Evolutionary conservation across 2,113 vertebrate genomes (phyloP), one percentile per base, ranked within the genome.

Genomic region (Paraplagusia blochii): DNA sequence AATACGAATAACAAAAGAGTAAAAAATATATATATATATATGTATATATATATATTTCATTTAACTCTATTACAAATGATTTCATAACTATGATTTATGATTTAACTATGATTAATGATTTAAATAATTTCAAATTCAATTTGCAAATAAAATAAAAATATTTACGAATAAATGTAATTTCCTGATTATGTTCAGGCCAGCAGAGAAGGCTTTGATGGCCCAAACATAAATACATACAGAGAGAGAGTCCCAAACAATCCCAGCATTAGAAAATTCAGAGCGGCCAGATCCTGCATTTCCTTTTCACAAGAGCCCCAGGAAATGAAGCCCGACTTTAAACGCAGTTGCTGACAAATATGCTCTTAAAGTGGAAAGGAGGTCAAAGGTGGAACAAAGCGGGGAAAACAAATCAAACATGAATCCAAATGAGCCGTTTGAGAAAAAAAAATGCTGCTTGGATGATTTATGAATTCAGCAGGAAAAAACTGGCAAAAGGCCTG

Each of bases 371-470:
- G 67, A 69, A 49, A 9, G 35, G 42, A 56, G 72, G 74, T 81
- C 72, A 83, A 73, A 75, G 8, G 34, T 40, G 50, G 60, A 74
- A 69, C 71, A 74, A 70, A 77, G 60, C 55, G 43, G 22, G 22
- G 44, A 60, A 79, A 79, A 65, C 63, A 74, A 75, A 81, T 79
- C 64, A 70, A 66, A 68, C 65, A 75, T 66, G 72, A 80, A 81
- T 76, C 59, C 66, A 75, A 82, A 79, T 71, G 55, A 78, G 59
- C 64, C 69, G 15, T 79, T 63, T 65, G 63, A 50, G 66, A 55
- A n/a, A 29, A 6, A 29, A 43, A 85, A 79, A 69, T 55, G 72
- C 54, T 22, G 38, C 42, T 64, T 18, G 8, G 40, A 55, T 77
- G 44, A 74, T 79, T 79, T 69, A 80, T 76, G 57, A 67, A 76